These are phyloP conservation scores for Astreopora myriophthalma DNA, from an alignment of 64 coral and sea anemone species.

Conservation along the genomic window DNA sequence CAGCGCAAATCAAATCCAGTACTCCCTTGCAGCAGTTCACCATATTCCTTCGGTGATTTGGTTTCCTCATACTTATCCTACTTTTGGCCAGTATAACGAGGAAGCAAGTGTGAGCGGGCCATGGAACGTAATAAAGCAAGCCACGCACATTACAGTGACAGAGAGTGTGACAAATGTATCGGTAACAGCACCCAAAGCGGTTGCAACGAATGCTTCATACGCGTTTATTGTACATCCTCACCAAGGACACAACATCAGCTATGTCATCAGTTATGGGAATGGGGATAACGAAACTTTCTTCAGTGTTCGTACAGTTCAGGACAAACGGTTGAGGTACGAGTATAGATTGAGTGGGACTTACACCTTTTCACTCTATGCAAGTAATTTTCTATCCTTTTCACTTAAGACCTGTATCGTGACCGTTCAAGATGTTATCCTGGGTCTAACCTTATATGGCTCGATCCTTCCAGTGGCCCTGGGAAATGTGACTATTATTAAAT, in stretches of 20 bases:
- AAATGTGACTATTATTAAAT: constrained; percentile 50
- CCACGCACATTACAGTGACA: constrained; percentile 16
- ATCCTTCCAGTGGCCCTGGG: constrained; percentile 25
- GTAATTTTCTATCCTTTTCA: constrained; percentile 49
- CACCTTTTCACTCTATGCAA: constrained; percentile 32
- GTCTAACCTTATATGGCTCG: constrained; percentile 30
- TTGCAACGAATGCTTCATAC: constrained; percentile 35
- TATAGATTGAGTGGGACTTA: constrained; percentile 34
- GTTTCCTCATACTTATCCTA: constrained; percentile 10
- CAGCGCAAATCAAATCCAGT: not conserved
- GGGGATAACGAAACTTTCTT: not conserved
- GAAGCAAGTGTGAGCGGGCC: not conserved
- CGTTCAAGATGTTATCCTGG: constrained; percentile 57
- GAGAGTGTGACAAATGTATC: constrained; percentile 38
- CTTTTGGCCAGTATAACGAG: constrained; percentile 4
- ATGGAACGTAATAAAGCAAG: not conserved
- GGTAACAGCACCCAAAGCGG: constrained; percentile 29
- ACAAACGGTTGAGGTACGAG: constrained; percentile 12
- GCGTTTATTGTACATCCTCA: constrained; percentile 61
- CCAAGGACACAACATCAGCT: constrained; percentile 68
- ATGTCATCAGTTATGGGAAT: constrained; percentile 33
- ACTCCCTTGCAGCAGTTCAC: not conserved
- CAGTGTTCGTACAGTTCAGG: not conserved
- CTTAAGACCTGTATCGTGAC: constrained; percentile 41
- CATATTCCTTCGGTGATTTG: not conserved